Evolutionary conservation across 2,113 vertebrate species (phyloP).

Genomic region (Melanerpes aurifrons): DNA sequence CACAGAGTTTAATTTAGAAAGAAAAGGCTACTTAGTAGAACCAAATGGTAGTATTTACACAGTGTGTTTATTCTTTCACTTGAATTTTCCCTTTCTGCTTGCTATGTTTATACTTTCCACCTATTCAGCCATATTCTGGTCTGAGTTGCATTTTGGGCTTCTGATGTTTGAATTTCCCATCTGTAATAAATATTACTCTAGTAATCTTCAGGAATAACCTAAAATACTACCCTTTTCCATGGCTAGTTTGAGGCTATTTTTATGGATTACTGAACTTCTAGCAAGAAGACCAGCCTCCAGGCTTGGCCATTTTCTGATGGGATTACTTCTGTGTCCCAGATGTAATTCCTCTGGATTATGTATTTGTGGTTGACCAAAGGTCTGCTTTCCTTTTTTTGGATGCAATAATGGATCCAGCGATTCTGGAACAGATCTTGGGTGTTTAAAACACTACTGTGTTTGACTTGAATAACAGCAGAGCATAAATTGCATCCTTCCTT

Average conservation of each 20-base stretch:
- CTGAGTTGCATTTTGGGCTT: not conserved
- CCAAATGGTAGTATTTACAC: constrained; percentile 5
- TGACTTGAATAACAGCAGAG: not conserved
- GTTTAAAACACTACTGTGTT: not conserved
- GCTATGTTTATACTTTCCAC: constrained; percentile 7
- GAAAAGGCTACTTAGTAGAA: not conserved
- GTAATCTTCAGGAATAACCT: not conserved
- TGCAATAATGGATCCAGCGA: not conserved
- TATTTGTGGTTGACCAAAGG: not conserved
- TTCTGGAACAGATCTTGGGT: not conserved
- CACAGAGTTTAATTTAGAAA: not conserved
- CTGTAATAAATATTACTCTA: not conserved
- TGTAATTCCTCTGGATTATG: not conserved
- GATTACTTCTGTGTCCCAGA: not conserved
- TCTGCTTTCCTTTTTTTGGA: not conserved
- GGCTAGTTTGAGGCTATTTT: not conserved
- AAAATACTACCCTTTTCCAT: not conserved
- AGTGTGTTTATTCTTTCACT: constrained; percentile 7
- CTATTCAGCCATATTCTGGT: not conserved
- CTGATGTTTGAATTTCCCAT: constrained; percentile 17
- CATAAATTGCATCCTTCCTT: not conserved
- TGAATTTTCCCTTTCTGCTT: not conserved
- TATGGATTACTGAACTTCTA: not conserved
- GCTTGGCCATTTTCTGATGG: not conserved
- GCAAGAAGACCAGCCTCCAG: not conserved